phyloP scores from a whole-genome alignment of 2,113 vertebrate species.

The Oryzias celebensis region DNA sequence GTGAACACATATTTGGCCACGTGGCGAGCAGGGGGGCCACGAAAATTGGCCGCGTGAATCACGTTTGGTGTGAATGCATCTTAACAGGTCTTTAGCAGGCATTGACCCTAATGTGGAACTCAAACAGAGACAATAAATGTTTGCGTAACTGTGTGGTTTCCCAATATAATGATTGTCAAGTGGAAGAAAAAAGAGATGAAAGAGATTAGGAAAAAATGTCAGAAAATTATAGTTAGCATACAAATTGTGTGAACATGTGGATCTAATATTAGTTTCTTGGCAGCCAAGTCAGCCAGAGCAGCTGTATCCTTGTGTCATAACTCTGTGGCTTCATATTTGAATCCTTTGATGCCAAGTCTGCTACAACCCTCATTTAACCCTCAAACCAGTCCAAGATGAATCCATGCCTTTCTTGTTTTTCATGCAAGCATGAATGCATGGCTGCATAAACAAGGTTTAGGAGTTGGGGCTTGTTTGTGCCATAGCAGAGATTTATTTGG shows the following conservation, averaged over 20 bases:
- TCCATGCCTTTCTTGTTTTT: background rate
- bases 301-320: constrained; percentile 34
- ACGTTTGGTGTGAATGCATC: too few relatives aligned
- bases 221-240: constrained; percentile 2
- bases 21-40: too few relatives aligned
- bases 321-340: constrained; percentile 15
- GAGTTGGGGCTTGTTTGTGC: background rate
- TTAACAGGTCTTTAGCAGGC: background rate
- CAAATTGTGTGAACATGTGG: constrained; percentile 42
- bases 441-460: too few relatives aligned
- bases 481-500: background rate
- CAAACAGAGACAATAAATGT: background rate
- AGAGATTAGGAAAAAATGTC: constrained; percentile 4
- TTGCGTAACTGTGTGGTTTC: background rate
- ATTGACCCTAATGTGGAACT: constrained; percentile 1
- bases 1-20: too few relatives aligned
- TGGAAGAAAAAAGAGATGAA: background rate
- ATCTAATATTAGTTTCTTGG: constrained; percentile 20
- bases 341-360: constrained; percentile 35
- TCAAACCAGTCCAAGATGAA: constrained; percentile 10
- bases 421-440: background rate
- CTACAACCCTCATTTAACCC: constrained; percentile 28
- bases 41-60: too few relatives aligned
- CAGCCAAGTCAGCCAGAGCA: constrained; percentile 8
- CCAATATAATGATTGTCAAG: background rate